These are phyloP conservation scores for Mungos mungo DNA, from an alignment of 2,113 vertebrate genomes.

Conservation along the genomic window DNA sequence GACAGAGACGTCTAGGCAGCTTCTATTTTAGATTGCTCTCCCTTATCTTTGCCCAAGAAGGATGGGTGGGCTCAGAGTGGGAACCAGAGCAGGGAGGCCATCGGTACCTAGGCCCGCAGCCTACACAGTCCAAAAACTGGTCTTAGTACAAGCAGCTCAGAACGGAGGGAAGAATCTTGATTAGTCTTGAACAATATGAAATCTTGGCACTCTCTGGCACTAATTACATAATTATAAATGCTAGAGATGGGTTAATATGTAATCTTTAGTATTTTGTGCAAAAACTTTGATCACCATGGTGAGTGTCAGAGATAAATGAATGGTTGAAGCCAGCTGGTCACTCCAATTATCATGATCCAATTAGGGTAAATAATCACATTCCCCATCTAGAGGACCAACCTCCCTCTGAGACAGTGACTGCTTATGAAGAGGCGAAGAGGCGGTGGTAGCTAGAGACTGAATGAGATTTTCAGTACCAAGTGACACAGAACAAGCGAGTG, in stretches of 20 bases:
- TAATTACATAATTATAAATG: constrained; percentile 57
- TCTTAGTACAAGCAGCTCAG: constrained; percentile 12
- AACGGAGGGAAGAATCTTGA: neutral
- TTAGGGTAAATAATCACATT: constrained; percentile 57
- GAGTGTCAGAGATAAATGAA: constrained; percentile 56
- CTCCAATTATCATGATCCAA: constrained; percentile 34
- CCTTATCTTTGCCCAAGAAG: neutral
- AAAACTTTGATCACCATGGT: constrained; percentile 51
- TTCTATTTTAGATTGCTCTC: neutral
- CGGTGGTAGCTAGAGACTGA: neutral
- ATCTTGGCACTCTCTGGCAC: constrained; percentile 25
- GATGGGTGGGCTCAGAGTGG: neutral
- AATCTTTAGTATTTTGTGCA: constrained; percentile 50
- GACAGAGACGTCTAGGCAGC: neutral
- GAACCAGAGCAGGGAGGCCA: neutral
- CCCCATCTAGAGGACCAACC: constrained; percentile 2
- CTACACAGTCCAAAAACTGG: neutral
- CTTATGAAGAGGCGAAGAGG: neutral
- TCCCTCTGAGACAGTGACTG: constrained; percentile 37
- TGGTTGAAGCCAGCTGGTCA: constrained; percentile 55
- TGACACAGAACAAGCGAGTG: neutral
- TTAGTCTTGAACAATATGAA: constrained; percentile 11
- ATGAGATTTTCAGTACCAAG: neutral
- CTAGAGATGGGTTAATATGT: constrained; percentile 41
- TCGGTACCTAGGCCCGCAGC: neutral